Conservation (phyloP, 2,888 invertebrate species). For the Gibbula magus region DNA sequence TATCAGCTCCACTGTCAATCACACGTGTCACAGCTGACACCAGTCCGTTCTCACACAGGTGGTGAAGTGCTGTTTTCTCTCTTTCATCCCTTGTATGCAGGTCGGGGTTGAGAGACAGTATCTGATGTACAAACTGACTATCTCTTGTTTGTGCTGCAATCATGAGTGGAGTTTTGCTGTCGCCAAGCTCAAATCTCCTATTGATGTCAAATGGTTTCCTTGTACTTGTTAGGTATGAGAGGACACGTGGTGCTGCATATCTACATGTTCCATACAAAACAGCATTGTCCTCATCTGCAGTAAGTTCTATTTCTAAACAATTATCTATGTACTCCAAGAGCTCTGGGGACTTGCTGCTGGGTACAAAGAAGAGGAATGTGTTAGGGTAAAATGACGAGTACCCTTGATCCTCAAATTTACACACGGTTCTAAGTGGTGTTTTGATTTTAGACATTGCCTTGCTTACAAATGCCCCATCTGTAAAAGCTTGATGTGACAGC, state of each 20-base stretch:
- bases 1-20: not conserved
- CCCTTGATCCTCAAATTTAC: too few relatives aligned
- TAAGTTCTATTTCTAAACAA: not conserved
- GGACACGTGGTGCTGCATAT: not conserved
- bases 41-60: not conserved
- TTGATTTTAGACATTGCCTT: not conserved
- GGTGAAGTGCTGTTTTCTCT: not conserved
- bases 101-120: not conserved
- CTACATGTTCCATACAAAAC: not conserved
- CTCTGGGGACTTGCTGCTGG: not conserved
- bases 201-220: not conserved
- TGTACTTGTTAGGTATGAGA: not conserved
- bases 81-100: not conserved
- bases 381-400: not conserved
- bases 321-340: not conserved
- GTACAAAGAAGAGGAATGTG: not conserved
- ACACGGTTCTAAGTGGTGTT: too few relatives aligned
- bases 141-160: not conserved
- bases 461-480: not conserved
- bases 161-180: not conserved
- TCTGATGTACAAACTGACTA: not conserved
- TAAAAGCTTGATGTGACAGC: not conserved
- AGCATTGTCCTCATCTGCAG: not conserved
- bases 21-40: not conserved
- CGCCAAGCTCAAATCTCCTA: not conserved